These are phyloP conservation scores for Zonotrichia albicollis DNA, from an alignment of 2,797 vertebrate genomes.

Conservation along the genomic window DNA sequence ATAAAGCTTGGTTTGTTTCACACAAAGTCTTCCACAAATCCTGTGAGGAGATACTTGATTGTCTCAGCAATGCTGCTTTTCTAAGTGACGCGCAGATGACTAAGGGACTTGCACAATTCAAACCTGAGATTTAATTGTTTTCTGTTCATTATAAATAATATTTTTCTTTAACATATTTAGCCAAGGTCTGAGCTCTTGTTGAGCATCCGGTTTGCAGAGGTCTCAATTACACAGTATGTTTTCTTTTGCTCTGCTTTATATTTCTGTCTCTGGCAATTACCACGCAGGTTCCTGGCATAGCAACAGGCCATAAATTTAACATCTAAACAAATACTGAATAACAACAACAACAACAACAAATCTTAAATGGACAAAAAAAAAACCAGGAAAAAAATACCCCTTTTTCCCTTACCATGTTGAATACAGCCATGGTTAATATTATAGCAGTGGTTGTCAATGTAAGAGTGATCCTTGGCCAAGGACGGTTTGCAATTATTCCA, in stretches of 20 bases:
- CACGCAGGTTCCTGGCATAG: neutral
- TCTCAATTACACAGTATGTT: neutral
- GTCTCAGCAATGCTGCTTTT: neutral
- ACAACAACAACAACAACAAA: neutral
- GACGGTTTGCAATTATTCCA: slow-evolving; percentile 89
- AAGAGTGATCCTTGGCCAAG: slow-evolving; percentile 91
- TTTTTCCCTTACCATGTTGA: slow-evolving; percentile 91
- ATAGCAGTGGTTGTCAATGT: slow-evolving; percentile 90
- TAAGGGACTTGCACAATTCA: neutral
- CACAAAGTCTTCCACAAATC: neutral
- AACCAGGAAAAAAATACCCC: neutral
- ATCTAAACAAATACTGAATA: neutral
- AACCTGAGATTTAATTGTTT: neutral
- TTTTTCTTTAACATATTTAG: neutral
- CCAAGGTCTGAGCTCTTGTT: neutral
- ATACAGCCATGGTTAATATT: slow-evolving; percentile 92
- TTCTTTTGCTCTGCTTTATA: neutral
- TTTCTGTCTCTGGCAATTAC: neutral
- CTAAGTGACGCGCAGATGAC: neutral
- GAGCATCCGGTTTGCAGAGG: neutral
- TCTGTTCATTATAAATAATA: neutral
- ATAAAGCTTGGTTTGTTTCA: neutral
- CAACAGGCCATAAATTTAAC: neutral
- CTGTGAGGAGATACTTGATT: neutral
- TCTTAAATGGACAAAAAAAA: neutral